Base-by-base conservation (phyloP, 1,140 invertebrate species). In the Leptinotarsa texana region DNA sequence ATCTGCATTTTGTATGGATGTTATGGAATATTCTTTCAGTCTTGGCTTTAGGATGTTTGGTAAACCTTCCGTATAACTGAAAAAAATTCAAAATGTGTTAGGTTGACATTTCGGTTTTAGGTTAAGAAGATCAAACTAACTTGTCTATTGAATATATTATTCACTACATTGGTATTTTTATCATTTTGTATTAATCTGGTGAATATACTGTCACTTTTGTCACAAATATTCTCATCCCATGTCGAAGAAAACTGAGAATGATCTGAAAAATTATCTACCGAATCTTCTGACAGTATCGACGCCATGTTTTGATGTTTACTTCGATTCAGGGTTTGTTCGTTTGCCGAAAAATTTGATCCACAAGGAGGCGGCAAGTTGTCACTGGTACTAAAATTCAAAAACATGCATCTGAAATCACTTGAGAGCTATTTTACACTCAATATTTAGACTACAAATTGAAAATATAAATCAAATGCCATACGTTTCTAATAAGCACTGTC, bases 1-100 rank as follows among this genome's bases (percentile, higher is more conserved):
- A 88, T 63, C 88, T 87, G 78, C 90, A 86, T 79, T 90, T 86
- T 77, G 86, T 87, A 82, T 90, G 90, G 80, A 92, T 89, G 81
- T 86, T 86, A 72, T 89, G 87, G 82, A 90, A 91, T 77, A 86
- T 81, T 79, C 80, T 80, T 79, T 86, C 84, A 84, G 83, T 84
- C 79, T 85, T 85, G 5, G 76, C 77, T 80, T 75, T 81, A 76
- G 80, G 72, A 80, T 79, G 77, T 75, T 79, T 81, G 11, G 79
- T 75, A 82, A 84, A 81, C 74, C 80, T 79, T 75, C 82, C 84
- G 75, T 82, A 83, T 27, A 82, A 77, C 83, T 84, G 72, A 18
- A 81, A 83, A 69, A 69, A 63, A 67, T 75, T 77, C 63, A 47
- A 74, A 72, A 76, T 69, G 76, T 75, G 71, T 49, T 69, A 47